Percentiles rank a stretch among this genome's conserved stretches.
phyloP scores from a whole-genome alignment of 1,140 invertebrate genomes.

The Ceratina japonica region DNA sequence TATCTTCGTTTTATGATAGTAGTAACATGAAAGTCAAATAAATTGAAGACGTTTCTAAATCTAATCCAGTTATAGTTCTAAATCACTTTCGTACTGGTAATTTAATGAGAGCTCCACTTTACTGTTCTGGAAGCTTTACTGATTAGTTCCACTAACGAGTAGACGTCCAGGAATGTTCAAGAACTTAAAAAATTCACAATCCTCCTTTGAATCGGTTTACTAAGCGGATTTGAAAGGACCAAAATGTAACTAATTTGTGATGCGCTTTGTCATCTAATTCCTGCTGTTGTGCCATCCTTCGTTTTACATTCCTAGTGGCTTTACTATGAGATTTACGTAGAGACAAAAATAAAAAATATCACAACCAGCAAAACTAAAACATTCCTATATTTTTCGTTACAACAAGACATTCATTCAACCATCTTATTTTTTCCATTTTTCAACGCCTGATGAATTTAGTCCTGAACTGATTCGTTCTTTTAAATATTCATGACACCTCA shows the following conservation, averaged over 20 bases:
- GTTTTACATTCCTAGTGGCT: neutral
- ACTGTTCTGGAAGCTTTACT: no score
- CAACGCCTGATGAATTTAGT: neutral
- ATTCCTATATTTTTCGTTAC: no score
- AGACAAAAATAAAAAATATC: neutral
- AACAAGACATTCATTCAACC: neutral
- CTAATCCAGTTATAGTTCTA: no score
- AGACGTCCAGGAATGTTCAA: neutral
- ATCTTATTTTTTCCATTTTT: neutral
- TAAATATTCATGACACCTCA: neutral
- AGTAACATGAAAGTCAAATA: no score
- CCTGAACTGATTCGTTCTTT: neutral
- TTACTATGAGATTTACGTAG: neutral
- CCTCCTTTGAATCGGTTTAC: neutral
- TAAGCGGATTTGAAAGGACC: conserved; percentile 1
- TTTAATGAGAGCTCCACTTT: no score
- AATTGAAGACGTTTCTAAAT: no score
- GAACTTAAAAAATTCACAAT: neutral
- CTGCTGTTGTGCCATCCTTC: neutral
- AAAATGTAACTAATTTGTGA: neutral
- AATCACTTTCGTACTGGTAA: no score
- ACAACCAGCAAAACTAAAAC: no score
- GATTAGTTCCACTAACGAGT: no score
- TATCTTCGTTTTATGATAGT: no score
- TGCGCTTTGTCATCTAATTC: neutral